phyloP scores from a whole-genome alignment of 2,888 invertebrate species.

The Trypoxylon attenuatum region DNA sequence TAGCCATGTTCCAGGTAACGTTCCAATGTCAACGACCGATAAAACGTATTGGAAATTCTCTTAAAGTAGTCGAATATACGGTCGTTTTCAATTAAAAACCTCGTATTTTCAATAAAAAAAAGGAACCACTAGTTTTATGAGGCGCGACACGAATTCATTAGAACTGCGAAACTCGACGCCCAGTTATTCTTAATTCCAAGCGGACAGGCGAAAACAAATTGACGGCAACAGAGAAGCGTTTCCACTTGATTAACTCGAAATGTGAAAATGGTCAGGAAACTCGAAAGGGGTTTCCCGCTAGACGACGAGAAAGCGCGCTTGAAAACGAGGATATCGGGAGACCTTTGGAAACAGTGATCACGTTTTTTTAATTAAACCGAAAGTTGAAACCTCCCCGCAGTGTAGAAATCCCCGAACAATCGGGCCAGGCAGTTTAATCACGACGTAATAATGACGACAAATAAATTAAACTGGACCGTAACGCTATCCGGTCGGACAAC shows the following conservation, averaged over 20 bases:
- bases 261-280: slow-evolving; percentile 31
- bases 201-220: slow-evolving; percentile 37
- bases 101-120: no score
- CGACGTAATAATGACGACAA: slow-evolving; percentile 60
- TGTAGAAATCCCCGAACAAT: slow-evolving; percentile 32
- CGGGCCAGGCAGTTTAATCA: slow-evolving; percentile 55
- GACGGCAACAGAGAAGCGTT: slow-evolving; percentile 41
- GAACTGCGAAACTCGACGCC: no score
- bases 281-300: slow-evolving; percentile 33
- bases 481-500: slow-evolving; percentile 40
- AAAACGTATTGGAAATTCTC: no score
- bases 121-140: no score
- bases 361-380: slow-evolving; percentile 63
- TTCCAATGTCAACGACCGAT: no score
- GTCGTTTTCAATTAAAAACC: no score
- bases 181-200: slow-evolving; percentile 33
- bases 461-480: slow-evolving; percentile 59
- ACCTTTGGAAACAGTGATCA: slow-evolving; percentile 53
- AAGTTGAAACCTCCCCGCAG: slow-evolving; percentile 47
- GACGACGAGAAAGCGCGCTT: neutral
- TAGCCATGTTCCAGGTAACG: no score
- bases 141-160: no score
- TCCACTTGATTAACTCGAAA: slow-evolving; percentile 50
- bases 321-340: slow-evolving; percentile 27
- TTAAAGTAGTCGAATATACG: no score